These are phyloP conservation scores for Oscheius myriophilus DNA, from an alignment of 2,888 invertebrate species.

Conservation along the genomic window DNA sequence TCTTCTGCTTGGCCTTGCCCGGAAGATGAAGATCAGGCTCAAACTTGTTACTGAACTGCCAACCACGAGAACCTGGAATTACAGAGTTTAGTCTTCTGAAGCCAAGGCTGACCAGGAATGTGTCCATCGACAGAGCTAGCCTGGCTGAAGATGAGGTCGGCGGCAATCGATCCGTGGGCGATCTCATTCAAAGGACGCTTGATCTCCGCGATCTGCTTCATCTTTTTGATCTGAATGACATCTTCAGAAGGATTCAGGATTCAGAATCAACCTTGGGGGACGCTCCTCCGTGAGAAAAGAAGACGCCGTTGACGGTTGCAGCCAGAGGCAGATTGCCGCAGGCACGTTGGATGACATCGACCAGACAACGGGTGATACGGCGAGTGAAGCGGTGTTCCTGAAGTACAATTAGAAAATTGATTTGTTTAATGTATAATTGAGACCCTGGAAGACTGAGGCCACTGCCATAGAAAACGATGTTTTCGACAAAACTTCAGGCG, in stretches of 20 bases:
- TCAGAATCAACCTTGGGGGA: no score
- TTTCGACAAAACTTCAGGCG: no score
- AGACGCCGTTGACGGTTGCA: background rate
- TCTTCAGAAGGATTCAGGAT: background rate
- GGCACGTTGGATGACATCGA: conserved; percentile 10
- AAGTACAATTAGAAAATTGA: background rate
- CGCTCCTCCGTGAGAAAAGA: conserved; percentile 15
- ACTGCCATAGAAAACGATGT: no score
- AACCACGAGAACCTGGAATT: background rate
- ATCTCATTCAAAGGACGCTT: conserved; percentile 10
- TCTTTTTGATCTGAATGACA: no score
- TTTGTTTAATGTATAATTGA: no score
- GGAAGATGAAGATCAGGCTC: background rate
- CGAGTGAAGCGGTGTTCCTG: conserved; percentile 5
- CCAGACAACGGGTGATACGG: conserved; percentile 1
- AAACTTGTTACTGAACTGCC: background rate
- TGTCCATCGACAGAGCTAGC: background rate
- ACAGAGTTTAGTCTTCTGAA: background rate
- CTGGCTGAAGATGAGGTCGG: conserved; percentile 17
- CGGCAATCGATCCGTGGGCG: conserved; percentile 4
- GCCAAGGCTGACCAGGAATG: background rate
- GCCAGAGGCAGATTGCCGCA: conserved; percentile 22
- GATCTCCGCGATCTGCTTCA: conserved; percentile 9
- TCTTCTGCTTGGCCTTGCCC: background rate
- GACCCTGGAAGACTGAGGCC: no score